Base-by-base conservation (phyloP, 2,113 vertebrate genomes). In the Halcyon malimbica region DNA sequence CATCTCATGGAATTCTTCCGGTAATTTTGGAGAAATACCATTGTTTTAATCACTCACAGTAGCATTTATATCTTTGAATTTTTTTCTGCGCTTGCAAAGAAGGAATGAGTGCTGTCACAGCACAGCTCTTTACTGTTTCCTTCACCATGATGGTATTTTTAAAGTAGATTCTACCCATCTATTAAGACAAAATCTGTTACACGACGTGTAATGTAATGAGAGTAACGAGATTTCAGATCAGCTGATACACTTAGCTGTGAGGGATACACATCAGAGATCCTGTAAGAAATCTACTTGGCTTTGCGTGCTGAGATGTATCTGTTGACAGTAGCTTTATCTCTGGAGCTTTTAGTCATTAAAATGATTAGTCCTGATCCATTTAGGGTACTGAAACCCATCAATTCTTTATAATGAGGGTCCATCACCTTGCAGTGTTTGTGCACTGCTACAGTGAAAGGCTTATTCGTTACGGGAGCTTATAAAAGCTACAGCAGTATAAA, bases 301-400 rank as follows among this genome's bases (percentile, higher is more conserved):
- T 79, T 59, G 24, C 56, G 17, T 77, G 42, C 46, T 78, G 63
- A 83, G 70, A 50, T 1, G 2, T 33, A 7, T 87, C 35, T 60
- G 46, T 42, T 88, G 60, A 75, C 60, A 60, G 53, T 10, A 54
- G 51, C 67, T 88, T 80, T 77, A 26, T 85, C 63, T 59, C 46
- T 77, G 39, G 17, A 41, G 63, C 92, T 88, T 64, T 86, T 75
- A 37, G 75, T 80, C 67, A 91, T 83, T 93, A 54, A 69, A 88
- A 83, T 88, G 28, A 54, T 85, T 74, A 88, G 5, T 91, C 35
- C 54, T 63, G 67, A 83, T 95, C 90, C 85, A 37, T 71, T 96
- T 89, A 83, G 42, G 33, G 8, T 54, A 28, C 56, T 64, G 60
- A 83, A 70, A 59, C n/a, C 35, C 51, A 37, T 81, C 33, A 94